Conservation (phyloP, 2,797 vertebrate genomes). For the Dendrocincla fuliginosa region DNA sequence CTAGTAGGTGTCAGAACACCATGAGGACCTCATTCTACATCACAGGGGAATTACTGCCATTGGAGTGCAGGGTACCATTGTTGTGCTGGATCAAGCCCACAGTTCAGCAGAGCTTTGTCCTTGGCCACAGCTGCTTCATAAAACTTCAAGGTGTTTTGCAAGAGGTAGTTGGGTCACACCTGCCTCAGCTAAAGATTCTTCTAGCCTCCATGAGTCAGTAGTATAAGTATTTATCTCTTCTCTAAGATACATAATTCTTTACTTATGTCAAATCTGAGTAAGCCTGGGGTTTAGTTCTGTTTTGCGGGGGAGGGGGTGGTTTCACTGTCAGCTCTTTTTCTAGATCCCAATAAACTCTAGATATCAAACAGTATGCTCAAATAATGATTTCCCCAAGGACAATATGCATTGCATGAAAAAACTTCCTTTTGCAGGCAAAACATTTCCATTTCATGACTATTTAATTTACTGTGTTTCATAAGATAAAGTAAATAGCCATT, state of each 20-base stretch:
- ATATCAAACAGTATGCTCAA: neutral
- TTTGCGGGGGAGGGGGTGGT: neutral
- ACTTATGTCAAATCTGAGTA: neutral
- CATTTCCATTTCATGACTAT: neutral
- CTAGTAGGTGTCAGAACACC: neutral
- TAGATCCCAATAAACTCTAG: neutral
- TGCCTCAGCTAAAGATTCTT: neutral
- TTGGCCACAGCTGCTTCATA: neutral
- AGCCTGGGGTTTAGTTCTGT: neutral
- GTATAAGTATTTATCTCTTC: neutral
- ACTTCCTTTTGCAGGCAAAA: neutral
- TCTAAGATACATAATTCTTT: neutral
- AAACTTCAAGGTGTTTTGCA: neutral
- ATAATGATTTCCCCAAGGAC: neutral
- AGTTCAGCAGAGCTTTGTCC: neutral
- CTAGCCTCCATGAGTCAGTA: neutral
- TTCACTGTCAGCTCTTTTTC: neutral
- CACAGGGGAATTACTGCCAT: neutral
- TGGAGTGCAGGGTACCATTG: accelerated
- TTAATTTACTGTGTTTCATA: neutral
- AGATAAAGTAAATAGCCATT: neutral
- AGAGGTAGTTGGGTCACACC: neutral
- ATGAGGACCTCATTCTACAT: accelerated
- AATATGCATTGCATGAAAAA: neutral
- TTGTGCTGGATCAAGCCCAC: neutral